Conservation (phyloP, 2,113 vertebrate genomes). For the Ictalurus punctatus region DNA sequence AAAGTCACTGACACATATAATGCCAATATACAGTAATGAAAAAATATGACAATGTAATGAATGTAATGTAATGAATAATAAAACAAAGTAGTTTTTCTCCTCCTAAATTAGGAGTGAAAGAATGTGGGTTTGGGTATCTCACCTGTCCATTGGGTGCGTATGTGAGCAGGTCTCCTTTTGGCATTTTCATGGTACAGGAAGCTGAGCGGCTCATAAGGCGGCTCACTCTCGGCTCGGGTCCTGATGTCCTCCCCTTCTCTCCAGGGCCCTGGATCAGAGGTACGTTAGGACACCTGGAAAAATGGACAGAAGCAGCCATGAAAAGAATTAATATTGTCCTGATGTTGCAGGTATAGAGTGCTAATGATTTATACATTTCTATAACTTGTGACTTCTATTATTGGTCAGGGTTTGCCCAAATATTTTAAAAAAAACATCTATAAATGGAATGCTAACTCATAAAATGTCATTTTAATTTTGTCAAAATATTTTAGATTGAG, state of each 20-base stretch:
- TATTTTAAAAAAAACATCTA: neutral
- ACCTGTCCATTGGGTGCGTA: constrained; percentile 92
- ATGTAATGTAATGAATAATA: neutral
- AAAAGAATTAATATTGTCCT: neutral
- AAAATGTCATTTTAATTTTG: neutral
- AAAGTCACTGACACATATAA: neutral
- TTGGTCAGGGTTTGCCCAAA: neutral
- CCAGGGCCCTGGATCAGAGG: constrained; percentile 94
- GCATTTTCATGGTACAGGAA: constrained; percentile 95
- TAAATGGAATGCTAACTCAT: neutral
- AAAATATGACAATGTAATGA: neutral
- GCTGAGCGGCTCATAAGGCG: constrained; percentile 95
- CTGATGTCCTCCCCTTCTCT: constrained; percentile 90
- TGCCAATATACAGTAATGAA: neutral
- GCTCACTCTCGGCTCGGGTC: constrained; percentile 89
- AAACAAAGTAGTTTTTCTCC: neutral
- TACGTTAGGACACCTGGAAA: constrained; percentile 91
- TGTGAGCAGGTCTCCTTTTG: constrained; percentile 93
- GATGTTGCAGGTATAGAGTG: neutral
- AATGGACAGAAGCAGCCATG: constrained; percentile 14
- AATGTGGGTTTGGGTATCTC: neutral
- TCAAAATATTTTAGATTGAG: neutral
- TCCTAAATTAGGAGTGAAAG: neutral
- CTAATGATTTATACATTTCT: neutral
- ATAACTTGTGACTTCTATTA: neutral